phyloP scores from a whole-genome alignment of 2,797 vertebrate genomes.

The Cirrhinus mrigala region DNA sequence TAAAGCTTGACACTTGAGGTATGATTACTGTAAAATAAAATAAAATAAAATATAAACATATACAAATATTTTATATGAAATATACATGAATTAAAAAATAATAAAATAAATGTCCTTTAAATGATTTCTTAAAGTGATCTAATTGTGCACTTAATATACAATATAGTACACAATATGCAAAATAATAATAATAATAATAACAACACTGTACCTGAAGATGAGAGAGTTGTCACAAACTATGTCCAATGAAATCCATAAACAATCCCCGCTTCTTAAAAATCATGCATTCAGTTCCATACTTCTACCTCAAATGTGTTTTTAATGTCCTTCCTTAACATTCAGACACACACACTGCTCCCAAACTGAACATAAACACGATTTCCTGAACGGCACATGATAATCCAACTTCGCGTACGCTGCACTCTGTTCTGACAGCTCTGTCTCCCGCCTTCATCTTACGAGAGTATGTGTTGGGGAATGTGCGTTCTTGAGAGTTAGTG shows the following conservation, averaged over 20 bases:
- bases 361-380: not conserved
- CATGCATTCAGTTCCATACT: not conserved
- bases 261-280: not conserved
- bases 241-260: constrained; percentile 31
- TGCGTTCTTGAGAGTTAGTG: constrained; percentile 58
- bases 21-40: not conserved
- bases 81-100: not conserved
- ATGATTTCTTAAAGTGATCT: not conserved
- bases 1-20: not conserved
- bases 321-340: not conserved
- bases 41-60: not conserved
- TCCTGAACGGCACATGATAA: not conserved
- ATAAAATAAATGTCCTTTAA: not conserved
- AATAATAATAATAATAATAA: not conserved
- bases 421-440: constrained; percentile 32
- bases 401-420: constrained; percentile 30
- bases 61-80: not conserved
- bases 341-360: not conserved
- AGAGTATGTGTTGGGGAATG: constrained; percentile 39
- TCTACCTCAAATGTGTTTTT: constrained; percentile 17
- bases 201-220: constrained; percentile 5
- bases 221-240: constrained; percentile 8
- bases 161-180: not conserved
- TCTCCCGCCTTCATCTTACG: constrained; percentile 37
- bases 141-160: not conserved